Percentiles rank a stretch among this genome's conserved stretches.
Conservation (phyloP, 1,140 invertebrate genomes). For the Drosophila mayri region DNA sequence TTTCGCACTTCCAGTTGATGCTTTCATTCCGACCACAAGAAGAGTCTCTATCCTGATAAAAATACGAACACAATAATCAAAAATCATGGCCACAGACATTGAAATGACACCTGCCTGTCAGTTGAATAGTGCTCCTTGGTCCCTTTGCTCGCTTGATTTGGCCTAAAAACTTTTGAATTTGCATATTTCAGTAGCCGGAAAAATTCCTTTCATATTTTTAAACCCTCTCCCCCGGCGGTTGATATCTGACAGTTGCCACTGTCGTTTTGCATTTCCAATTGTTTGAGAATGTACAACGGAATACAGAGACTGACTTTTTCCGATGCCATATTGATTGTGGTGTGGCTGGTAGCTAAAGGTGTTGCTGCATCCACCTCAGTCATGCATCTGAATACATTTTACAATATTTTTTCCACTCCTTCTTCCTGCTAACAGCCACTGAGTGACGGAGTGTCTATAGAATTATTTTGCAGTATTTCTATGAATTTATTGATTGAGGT, state of each 20-base stretch:
- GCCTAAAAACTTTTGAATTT: conserved; percentile 52
- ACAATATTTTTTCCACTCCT: conserved; percentile 17
- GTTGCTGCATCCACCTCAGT: conserved; percentile 43
- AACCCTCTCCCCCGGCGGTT: conserved; percentile 18
- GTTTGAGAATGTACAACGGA: conserved; percentile 34
- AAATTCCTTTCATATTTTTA: conserved; percentile 49
- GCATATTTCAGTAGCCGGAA: conserved; percentile 58
- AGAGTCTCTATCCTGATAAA: conserved; percentile 30
- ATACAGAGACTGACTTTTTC: conserved; percentile 7
- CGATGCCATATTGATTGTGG: conserved; percentile 17
- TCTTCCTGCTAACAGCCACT: not conserved
- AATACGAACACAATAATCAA: conserved; percentile 72
- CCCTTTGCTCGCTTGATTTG: conserved; percentile 40
- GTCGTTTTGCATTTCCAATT: conserved; percentile 42
- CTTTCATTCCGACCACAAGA: conserved; percentile 51
- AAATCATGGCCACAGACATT: conserved; percentile 74
- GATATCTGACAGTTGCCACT: conserved; percentile 24
- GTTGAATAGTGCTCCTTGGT: conserved; percentile 25
- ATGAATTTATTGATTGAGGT: conserved; percentile 70
- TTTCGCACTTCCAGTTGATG: conserved; percentile 32
- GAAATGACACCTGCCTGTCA: conserved; percentile 70
- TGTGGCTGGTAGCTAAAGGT: conserved; percentile 14
- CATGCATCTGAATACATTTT: conserved; percentile 46
- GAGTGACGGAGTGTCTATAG: conserved; percentile 41
- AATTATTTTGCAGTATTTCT: conserved; percentile 64